A percentile compares a stretch with the other conserved stretches of the same genome.
These are phyloP conservation scores for Champsocephalus gunnari DNA, from an alignment of 2,797 vertebrate species.

Conservation along the genomic window DNA sequence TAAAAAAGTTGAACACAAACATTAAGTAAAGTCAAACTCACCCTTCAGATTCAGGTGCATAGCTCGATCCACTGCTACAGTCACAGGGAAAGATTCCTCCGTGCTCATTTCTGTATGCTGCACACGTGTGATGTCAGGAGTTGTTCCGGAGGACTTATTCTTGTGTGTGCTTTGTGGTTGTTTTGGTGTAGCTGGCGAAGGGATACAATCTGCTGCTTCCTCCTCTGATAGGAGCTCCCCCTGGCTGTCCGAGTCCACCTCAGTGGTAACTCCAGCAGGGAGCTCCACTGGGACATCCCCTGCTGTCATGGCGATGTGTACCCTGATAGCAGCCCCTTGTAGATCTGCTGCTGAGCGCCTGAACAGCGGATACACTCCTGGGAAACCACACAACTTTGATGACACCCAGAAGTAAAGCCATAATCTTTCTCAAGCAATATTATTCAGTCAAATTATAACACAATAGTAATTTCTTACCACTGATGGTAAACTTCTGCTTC, in stretches of 20 bases:
- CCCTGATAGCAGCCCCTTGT: conserved; percentile 89
- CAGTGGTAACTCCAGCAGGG: conserved; percentile 23
- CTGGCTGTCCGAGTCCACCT: conserved; percentile 73
- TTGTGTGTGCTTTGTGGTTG: conserved; percentile 30
- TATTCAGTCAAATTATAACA: background rate
- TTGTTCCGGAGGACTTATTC: conserved; percentile 41
- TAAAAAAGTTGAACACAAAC: too few species aligned
- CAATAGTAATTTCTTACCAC: conserved; percentile 69
- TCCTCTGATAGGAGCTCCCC: conserved; percentile 66
- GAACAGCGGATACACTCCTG: conserved; percentile 95
- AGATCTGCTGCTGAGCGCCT: conserved; percentile 89
- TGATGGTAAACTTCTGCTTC: conserved; percentile 82
- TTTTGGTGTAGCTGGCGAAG: conserved; percentile 23
- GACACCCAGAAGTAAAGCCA: background rate
- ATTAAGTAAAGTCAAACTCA: conserved; percentile 52
- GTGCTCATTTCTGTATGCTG: conserved; percentile 27
- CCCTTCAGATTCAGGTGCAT: conserved; percentile 96
- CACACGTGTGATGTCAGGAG: conserved; percentile 48
- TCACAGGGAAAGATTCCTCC: conserved; percentile 87
- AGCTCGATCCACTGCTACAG: conserved; percentile 90
- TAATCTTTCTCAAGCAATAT: background rate
- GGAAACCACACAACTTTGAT: conserved; percentile 31
- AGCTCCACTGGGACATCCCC: conserved; percentile 23
- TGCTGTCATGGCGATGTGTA: conserved; percentile 83
- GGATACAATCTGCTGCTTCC: conserved; percentile 37